Conservation (phyloP, 1,140 invertebrate species). For the Drosophila sp. region DNA sequence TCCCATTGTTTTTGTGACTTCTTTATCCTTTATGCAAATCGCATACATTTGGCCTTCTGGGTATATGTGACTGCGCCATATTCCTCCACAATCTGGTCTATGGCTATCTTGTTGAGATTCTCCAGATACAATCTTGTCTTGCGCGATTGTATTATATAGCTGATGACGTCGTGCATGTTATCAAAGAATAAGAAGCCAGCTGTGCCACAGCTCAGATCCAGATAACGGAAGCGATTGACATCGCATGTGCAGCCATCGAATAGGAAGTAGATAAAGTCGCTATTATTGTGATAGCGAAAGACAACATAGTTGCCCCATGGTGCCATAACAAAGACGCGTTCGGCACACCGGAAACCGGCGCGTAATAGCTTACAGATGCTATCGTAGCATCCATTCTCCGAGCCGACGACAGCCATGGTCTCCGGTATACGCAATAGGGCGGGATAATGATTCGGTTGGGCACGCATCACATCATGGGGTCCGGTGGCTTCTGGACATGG, state of each 20-base stretch:
- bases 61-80: slow-evolving; percentile 74
- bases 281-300: slow-evolving; percentile 69
- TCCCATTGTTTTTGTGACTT: background rate
- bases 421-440: slow-evolving; percentile 70
- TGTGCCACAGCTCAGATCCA: slow-evolving; percentile 76
- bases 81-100: slow-evolving; percentile 73
- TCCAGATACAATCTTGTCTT: slow-evolving; percentile 71
- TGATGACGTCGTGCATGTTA: slow-evolving; percentile 73
- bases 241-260: slow-evolving; percentile 81
- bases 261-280: slow-evolving; percentile 72
- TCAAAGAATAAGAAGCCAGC: slow-evolving; percentile 73
- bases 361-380: slow-evolving; percentile 77
- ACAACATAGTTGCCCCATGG: slow-evolving; percentile 82
- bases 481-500: slow-evolving; percentile 61
- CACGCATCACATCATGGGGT: slow-evolving; percentile 61
- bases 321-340: slow-evolving; percentile 77
- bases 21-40: slow-evolving; percentile 45
- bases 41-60: slow-evolving; percentile 73
- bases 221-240: slow-evolving; percentile 74
- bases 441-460: slow-evolving; percentile 76
- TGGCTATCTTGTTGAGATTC: slow-evolving; percentile 71
- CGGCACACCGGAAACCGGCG: slow-evolving; percentile 77
- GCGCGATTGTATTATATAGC: slow-evolving; percentile 73
- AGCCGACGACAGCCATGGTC: slow-evolving; percentile 78
- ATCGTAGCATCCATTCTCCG: slow-evolving; percentile 78